A percentile compares a stretch with the other conserved stretches of the same genome.
Evolutionary conservation across 2,888 invertebrate species (phyloP).

Genomic region (Palloptera scutellata): DNA sequence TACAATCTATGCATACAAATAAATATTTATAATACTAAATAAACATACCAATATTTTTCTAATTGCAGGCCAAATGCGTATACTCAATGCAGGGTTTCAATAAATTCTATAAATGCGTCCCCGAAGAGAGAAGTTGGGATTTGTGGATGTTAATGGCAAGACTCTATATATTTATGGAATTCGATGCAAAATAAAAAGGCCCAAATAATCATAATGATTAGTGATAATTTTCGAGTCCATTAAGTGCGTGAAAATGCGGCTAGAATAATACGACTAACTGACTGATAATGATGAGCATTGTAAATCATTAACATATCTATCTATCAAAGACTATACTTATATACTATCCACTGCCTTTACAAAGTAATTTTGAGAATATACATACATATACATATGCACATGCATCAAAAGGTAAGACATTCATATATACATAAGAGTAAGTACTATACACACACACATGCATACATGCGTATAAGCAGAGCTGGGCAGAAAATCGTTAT

Average conservation of each 20-base stretch:
- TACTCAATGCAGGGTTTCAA: slow-evolving; percentile 42
- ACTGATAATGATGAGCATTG: slow-evolving; percentile 30
- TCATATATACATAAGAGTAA: background rate
- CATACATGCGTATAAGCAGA: too few species aligned
- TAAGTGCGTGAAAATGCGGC: slow-evolving; percentile 20
- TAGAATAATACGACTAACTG: slow-evolving; percentile 23
- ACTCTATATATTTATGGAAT: slow-evolving; percentile 58
- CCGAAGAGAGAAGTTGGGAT: slow-evolving; percentile 58
- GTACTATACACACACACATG: background rate
- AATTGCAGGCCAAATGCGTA: slow-evolving; percentile 40
- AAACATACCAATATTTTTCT: slow-evolving; percentile 8
- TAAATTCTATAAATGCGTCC: slow-evolving; percentile 60
- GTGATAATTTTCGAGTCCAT: slow-evolving; percentile 3
- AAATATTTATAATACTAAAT: slow-evolving; percentile 3
- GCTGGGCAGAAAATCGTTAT: too few species aligned
- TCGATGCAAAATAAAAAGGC: slow-evolving; percentile 58
- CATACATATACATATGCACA: slow-evolving; percentile 15
- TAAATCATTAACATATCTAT: slow-evolving; percentile 25
- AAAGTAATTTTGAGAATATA: slow-evolving; percentile 15
- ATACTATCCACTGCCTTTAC: slow-evolving; percentile 31
- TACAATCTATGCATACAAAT: too few species aligned
- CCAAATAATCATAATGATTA: slow-evolving; percentile 17
- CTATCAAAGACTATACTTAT: slow-evolving; percentile 21
- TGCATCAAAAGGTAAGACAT: slow-evolving; percentile 25
- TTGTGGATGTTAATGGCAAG: slow-evolving; percentile 58